Base-by-base conservation (phyloP, 2,113 vertebrate species). In the Pygoscelis antarcticus region DNA sequence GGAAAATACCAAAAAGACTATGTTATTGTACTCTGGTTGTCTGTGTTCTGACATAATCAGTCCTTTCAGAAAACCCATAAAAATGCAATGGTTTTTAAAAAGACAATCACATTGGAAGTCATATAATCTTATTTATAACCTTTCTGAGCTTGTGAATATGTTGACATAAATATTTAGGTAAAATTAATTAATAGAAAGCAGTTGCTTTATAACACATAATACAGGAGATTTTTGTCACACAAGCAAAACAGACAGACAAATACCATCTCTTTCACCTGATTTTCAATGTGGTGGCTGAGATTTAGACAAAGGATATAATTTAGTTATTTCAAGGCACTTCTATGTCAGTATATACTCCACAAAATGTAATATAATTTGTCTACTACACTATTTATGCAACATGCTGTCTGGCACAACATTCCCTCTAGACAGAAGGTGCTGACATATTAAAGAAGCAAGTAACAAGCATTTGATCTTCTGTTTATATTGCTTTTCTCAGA, bases 341-440 rank as follows among this genome's bases (percentile, higher is more conserved):
- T 42, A 15, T 93, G 89, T 81, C 91, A 87, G 65, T 51, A 32
- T 71, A 54, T 76, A 80, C 52, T 71, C 64, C 90, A 85, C 60
- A 61, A 75, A 72, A 82, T 34, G 85, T 96, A 96, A 96, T 66
- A 62, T 70, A 93, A 97, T 97, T 97, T 98, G 93, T 97, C 96
- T 96, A 61, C 80, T 95, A 87, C 21, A 69, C 69, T 90, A 49
- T 89, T 97, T 94, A 93, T 96, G 95, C 95, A 93, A 70, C 47
- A 79, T 47, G 61, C 47, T 97, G 97, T 96, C 97, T 98, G 96
- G 90, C 90, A 96, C 89, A 75, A 84, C 74, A 54, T 91, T 89
- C 95, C 86, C 92, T 86, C 66, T 79, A 97, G 97, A 96, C 91
- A 97, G 83, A 97, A 98, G 90, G 95, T 97, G 83, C 88, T 98